Base-by-base conservation (phyloP, 2,797 vertebrate species). In the Enteromius afrohamiltoni region DNA sequence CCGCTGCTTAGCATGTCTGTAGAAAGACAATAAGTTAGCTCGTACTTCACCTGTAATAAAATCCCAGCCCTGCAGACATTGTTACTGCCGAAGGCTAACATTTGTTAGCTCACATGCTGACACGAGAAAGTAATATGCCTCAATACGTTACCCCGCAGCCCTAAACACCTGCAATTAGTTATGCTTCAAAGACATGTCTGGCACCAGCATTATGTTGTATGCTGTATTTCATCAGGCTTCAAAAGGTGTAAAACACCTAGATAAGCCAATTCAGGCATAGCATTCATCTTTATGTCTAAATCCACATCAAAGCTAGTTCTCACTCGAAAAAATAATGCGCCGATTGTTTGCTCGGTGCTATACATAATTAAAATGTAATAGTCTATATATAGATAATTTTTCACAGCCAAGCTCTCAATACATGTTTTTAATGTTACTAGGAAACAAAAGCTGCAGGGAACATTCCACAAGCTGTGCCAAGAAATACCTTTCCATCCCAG, bases 401-500 rank as follows among this genome's bases (percentile, higher is more conserved):
- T 29, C 7, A 7, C 29, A 37, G 60, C 58, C 29, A 6, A 53
- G 34, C 23, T 78, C 16, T 71, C 23, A 71, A 21, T 71, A 14
- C 5, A 3, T 76, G 73, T 73, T 75, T 84, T 76, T 67, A 80
- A 49, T 85, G 83, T 86, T 83, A 85, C 80, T 71, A 94, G 92
- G 89, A 91, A 21, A 73, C 88, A 2, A 82, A 80, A 13, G 55
- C 82, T 29, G n/a, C 79, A 13, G 82, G 73, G 45, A 86, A 87
- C 67, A 55, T 86, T 83, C 74, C 90, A 21, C 86, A 86, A 3
- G 83, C 88, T 16, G 71, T 88, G 68, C 90, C 92, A 83, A 89
- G 88, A 88, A 91, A 84, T 79, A 81, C 90, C 45, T 79, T 88
- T 55, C 89, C 86, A 7, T 76, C 85, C 70, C 92, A 91, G 79